These are phyloP conservation scores for Drosophila rellima DNA, from an alignment of 2,888 invertebrate species.

Conservation along the genomic window DNA sequence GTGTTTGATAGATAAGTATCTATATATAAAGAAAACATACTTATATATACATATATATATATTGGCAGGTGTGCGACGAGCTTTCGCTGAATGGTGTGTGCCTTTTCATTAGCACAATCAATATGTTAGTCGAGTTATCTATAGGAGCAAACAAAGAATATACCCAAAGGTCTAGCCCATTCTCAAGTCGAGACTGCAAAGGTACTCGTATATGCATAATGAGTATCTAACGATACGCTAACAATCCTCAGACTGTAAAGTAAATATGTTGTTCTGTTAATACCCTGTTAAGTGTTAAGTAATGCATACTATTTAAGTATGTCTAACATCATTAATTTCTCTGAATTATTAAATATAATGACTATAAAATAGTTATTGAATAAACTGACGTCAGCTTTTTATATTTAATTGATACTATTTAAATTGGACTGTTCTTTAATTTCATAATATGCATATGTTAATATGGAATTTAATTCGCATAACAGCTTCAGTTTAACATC, in stretches of 20 bases:
- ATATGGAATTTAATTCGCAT: too few species aligned
- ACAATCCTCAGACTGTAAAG: neutral
- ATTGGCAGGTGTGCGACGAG: slow-evolving; percentile 27
- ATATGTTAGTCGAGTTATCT: slow-evolving; percentile 24
- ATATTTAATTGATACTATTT: neutral
- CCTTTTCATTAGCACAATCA: slow-evolving; percentile 50
- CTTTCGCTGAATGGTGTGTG: slow-evolving; percentile 19
- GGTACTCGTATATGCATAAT: neutral
- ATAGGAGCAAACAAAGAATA: slow-evolving; percentile 30
- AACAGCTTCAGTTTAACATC: too few species aligned
- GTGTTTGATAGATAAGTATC: slow-evolving; percentile 37
- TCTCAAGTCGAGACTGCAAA: slow-evolving; percentile 12
- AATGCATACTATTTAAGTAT: neutral
- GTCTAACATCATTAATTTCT: neutral
- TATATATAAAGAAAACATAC: slow-evolving; percentile 29
- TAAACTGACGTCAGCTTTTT: neutral
- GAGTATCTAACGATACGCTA: neutral
- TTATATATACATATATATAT: neutral
- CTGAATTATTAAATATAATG: neutral
- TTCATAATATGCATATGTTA: too few species aligned
- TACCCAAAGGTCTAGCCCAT: slow-evolving; percentile 39
- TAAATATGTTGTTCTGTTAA: neutral
- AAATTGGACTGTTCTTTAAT: too few species aligned
- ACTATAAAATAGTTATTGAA: neutral
- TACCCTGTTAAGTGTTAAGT: neutral